Conservation (phyloP, 2,888 invertebrate genomes). For the Silvanus unidentatus region DNA sequence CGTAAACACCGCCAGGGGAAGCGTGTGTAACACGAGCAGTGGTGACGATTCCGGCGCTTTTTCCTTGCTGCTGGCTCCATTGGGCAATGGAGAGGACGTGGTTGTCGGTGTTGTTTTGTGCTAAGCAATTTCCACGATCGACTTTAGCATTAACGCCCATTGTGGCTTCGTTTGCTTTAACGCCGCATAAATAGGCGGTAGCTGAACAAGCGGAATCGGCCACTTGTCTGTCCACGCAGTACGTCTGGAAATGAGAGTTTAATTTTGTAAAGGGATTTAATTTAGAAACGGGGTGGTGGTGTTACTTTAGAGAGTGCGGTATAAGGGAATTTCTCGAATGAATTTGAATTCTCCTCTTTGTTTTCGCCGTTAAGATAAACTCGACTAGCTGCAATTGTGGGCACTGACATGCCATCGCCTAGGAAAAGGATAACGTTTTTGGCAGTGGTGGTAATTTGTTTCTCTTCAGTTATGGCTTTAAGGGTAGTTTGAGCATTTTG, state of each 20-base stretch:
- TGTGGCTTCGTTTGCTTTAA: slow-evolving; percentile 69
- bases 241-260: slow-evolving; percentile 52
- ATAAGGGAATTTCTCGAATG: slow-evolving; percentile 68
- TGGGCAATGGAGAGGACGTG: slow-evolving; percentile 61
- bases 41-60: slow-evolving; percentile 63
- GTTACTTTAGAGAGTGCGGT: slow-evolving; percentile 58
- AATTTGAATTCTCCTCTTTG: slow-evolving; percentile 63
- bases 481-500: slow-evolving; percentile 12
- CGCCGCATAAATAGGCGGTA: slow-evolving; percentile 72
- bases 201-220: slow-evolving; percentile 77
- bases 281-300: background rate
- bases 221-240: slow-evolving; percentile 65
- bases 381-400: slow-evolving; percentile 70
- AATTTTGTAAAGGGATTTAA: too few species aligned
- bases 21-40: slow-evolving; percentile 74
- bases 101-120: slow-evolving; percentile 49
- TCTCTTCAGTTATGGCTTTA: slow-evolving; percentile 3
- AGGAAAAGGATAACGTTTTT: slow-evolving; percentile 74
- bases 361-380: slow-evolving; percentile 54
- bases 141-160: slow-evolving; percentile 67
- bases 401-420: slow-evolving; percentile 80
- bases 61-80: slow-evolving; percentile 63
- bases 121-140: slow-evolving; percentile 54
- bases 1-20: slow-evolving; percentile 62
- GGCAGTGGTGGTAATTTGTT: slow-evolving; percentile 40